Base-by-base conservation (phyloP, 2,797 vertebrate species). In the Chrosomus eos region DNA sequence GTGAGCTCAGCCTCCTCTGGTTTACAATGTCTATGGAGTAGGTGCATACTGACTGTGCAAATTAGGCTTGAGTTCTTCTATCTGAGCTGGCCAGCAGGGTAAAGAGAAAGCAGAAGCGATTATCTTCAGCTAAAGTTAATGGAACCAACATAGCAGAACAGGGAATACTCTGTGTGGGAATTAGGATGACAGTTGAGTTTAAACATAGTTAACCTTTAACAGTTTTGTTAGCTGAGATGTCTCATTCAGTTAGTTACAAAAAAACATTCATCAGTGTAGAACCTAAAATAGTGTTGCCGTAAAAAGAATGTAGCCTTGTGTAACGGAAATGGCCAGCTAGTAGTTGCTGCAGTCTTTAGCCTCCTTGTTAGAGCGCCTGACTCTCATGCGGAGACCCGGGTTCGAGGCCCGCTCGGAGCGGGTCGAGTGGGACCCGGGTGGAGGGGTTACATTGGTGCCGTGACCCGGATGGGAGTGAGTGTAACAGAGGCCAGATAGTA, bases 171-270 rank as follows among this genome's bases (percentile, higher is more conserved):
- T 11, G 64, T 40, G 66, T 68, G 51, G 71, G 77, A 87, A 80
- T 84, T 38, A 62, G 51, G 68, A 67, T 62, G 76, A 87, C 71
- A 72, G 38, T 5, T 60, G 13, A 40, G 60, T 74, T 85, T 81
- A 81, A 78, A 79, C 53, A 40, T 60, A 72, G 66, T 84, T 84
- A 78, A 79, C 75, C 83, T 84, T 79, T 84, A 79, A 64, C 67
- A 43, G 26, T 76, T 76, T 81, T 68, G 48, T 36, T 45, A 70
- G 71, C 79, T 16, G 19, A 73, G 43, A 53, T 43, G 58, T 70
- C 74, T 53, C 68, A 74, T 80, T 66, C 68, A 60, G 72, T 70
- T 76, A 81, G 33, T 53, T 48, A 53, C n/a, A 58, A 26, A 70
- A 68, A 70, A 55, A 83, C 62, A 76, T 58, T 66, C 16, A 75